Base-by-base conservation (phyloP, 2,888 invertebrate species). In the Cotesia congregata region DNA sequence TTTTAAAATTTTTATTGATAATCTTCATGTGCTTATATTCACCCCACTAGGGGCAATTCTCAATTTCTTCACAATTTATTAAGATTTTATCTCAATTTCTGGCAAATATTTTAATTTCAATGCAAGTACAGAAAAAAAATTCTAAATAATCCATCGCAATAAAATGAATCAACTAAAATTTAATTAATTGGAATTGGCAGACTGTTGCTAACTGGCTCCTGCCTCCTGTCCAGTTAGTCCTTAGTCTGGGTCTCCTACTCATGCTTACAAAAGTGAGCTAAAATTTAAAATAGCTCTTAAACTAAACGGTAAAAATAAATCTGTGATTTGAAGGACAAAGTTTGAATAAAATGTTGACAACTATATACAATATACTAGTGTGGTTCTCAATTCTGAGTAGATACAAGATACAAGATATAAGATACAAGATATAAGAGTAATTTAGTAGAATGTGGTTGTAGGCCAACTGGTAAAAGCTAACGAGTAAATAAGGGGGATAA, bases 301-400 rank as follows among this genome's bases (percentile, higher is more conserved):
- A 50, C 50, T 12, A 50, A 50, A 50, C 50, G 50, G 50, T 50
- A 12, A 50, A 50, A 50, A 50, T 50, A 50, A 82, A 83, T 82
- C 79, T 76, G 78, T 78, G 75, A 83, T 80, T 81, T 83, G 86
- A 85, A 85, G 86, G 84, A 86, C 85, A 84, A 85, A 83, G 83
- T 81, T 80, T 30, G 3, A 30, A 30, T 30, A 82, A 81, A 77
- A 79, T 78, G 76, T 62, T 40, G 12, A 50, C 50, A 50, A 50
- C 50, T 50, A 50, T 50, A 41, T 38, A 20, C 17, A 61, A 60
- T 60, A 61, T 1, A 65, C 6, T 50, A 50, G 17, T 59, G 69
- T 69, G 17, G 20, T 40, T 68, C 40, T 30, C 30, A 30, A 3
- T 30, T 30, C 30, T 30, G 30, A 30, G 30, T 30, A 30, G 30